A percentile compares a stretch with the other conserved stretches of the same genome.
Evolutionary conservation across 2,888 invertebrate species (phyloP).

Genomic region (Heteropelma amictum): DNA sequence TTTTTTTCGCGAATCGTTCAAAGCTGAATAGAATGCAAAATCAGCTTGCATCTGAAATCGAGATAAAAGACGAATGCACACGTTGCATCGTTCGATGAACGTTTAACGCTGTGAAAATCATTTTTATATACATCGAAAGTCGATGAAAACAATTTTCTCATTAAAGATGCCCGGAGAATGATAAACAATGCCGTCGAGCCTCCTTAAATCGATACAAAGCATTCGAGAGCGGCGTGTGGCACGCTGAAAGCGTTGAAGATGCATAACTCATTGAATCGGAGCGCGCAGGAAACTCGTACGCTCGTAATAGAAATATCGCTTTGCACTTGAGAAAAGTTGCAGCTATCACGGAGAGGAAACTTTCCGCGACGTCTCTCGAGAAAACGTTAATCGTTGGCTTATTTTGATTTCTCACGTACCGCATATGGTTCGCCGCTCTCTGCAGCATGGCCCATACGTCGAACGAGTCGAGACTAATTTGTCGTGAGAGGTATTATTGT

Average conservation of each 20-base stretch:
- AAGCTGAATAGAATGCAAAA: too few relatives aligned
- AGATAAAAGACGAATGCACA: too few relatives aligned
- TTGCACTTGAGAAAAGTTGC: neutral
- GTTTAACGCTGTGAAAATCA: too few relatives aligned
- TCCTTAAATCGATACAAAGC: neutral
- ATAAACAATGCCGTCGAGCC: neutral
- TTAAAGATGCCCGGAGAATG: too few relatives aligned
- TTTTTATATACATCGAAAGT: too few relatives aligned
- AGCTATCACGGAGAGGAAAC: neutral
- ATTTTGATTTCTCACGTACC: constrained; percentile 17
- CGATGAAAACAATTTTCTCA: too few relatives aligned
- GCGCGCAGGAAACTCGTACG: constrained; percentile 17
- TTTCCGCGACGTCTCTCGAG: constrained; percentile 9
- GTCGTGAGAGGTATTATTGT: neutral
- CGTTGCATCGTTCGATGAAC: too few relatives aligned
- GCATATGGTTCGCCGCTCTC: neutral
- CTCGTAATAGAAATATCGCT: constrained; percentile 9
- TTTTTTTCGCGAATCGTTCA: too few relatives aligned
- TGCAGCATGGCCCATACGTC: neutral
- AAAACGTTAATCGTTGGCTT: constrained; percentile 7
- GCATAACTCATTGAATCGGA: constrained; percentile 26
- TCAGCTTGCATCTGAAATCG: too few relatives aligned
- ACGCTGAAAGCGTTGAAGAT: neutral
- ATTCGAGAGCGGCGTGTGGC: neutral
- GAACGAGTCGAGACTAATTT: neutral